These are phyloP conservation scores for Cheumatopsyche charites DNA, from an alignment of 1,140 invertebrate genomes.

Conservation along the genomic window DNA sequence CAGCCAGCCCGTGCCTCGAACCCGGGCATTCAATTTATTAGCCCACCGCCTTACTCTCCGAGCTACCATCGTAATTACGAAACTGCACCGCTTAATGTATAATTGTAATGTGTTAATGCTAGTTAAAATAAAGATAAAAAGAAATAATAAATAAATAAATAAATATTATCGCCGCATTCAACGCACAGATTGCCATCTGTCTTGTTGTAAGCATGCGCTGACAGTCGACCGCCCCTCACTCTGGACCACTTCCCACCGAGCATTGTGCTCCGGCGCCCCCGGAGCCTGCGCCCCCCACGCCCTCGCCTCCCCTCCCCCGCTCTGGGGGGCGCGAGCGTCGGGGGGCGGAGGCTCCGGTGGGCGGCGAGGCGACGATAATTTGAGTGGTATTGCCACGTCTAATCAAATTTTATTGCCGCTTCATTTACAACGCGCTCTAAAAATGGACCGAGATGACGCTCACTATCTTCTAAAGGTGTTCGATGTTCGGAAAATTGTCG, in stretches of 20 bases:
- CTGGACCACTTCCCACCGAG: background rate
- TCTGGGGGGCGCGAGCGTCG: background rate
- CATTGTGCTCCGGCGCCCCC: background rate
- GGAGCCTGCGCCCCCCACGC: background rate
- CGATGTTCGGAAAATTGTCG: no score
- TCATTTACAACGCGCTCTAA: constrained; percentile 6
- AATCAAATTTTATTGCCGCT: constrained; percentile 25
- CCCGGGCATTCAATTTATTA: no score
- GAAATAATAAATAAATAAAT: no score
- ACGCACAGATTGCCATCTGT: constrained; percentile 38
- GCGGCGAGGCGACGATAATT: constrained; percentile 28
- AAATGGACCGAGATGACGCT: background rate
- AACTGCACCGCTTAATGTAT: no score
- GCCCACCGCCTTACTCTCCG: no score
- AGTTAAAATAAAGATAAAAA: no score
- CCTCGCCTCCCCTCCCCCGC: background rate
- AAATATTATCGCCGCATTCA: no score
- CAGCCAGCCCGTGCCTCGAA: no score
- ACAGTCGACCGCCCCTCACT: constrained; percentile 16
- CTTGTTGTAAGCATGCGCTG: constrained; percentile 43
- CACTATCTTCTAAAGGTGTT: no score
- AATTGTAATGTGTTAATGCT: no score
- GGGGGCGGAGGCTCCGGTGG: background rate
- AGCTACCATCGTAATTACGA: no score
- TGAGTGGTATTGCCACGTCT: constrained; percentile 38